Percentiles rank a stretch among this genome's conserved stretches.
Evolutionary conservation across 2,113 vertebrate species (phyloP).

Genomic region (Tupaia chinensis): DNA sequence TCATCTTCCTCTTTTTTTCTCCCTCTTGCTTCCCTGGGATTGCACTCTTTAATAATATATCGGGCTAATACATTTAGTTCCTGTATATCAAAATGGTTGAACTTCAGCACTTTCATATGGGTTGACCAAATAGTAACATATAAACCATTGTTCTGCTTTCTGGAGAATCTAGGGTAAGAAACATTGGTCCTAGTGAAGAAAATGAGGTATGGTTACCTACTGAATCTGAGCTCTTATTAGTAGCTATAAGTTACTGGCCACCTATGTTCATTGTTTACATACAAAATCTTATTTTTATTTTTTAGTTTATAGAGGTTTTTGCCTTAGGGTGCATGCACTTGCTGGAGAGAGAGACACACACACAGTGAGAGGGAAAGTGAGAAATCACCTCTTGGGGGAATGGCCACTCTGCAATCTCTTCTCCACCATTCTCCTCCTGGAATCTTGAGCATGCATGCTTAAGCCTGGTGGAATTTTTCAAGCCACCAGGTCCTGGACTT

Average conservation of each 20-base stretch:
- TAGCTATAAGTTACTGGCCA: conserved; percentile 20
- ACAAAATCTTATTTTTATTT: background rate
- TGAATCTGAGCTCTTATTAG: conserved; percentile 32
- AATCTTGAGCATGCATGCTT: too few relatives aligned
- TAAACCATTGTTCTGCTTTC: conserved; percentile 13
- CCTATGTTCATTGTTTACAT: background rate
- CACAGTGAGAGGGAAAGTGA: too few relatives aligned
- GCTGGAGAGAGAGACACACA: too few relatives aligned
- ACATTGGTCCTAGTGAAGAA: background rate
- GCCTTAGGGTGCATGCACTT: too few relatives aligned
- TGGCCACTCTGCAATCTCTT: too few relatives aligned
- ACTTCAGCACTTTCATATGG: background rate
- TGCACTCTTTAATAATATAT: background rate
- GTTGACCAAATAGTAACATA: background rate
- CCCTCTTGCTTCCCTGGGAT: background rate
- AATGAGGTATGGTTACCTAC: background rate
- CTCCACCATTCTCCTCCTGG: too few relatives aligned
- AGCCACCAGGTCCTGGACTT: too few relatives aligned
- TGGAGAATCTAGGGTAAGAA: background rate
- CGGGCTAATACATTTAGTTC: background rate
- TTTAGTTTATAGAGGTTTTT: too few relatives aligned
- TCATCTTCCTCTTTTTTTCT: background rate
- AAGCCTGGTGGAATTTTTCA: too few relatives aligned
- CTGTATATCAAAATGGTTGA: background rate
- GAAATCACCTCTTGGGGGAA: too few relatives aligned